phyloP scores from a whole-genome alignment of 2,797 vertebrate genomes.

The Bradypodion pumilum region DNA sequence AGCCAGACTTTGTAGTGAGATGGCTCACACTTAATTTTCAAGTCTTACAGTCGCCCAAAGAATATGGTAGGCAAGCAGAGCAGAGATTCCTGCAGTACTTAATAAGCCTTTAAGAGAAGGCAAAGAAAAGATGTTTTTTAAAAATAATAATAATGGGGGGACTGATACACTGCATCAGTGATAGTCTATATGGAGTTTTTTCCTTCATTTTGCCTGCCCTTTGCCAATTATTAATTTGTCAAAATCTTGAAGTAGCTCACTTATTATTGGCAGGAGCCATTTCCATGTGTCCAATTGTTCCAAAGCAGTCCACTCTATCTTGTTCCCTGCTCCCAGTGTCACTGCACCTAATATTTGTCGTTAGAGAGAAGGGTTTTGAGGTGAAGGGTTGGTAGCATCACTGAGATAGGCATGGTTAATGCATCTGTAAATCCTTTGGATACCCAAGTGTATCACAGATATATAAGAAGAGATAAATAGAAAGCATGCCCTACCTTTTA shows the following conservation, averaged over 20 bases:
- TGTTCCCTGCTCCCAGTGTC: too few species aligned
- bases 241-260: too few species aligned
- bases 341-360: too few species aligned
- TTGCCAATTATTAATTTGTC: too few species aligned
- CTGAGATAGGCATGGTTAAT: background rate
- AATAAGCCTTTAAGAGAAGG: background rate
- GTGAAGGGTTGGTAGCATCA: background rate
- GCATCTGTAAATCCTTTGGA: background rate
- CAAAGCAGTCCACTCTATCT: too few species aligned
- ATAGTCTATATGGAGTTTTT: too few species aligned
- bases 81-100: background rate
- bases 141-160: too few species aligned
- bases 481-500: slow-evolving; percentile 61
- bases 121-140: too few species aligned
- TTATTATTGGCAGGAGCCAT: too few species aligned
- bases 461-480: background rate
- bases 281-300: too few species aligned
- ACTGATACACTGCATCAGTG: slow-evolving; percentile 21
- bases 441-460: background rate
- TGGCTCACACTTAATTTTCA: background rate
- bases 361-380: background rate
- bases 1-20: background rate
- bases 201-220: too few species aligned
- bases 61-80: background rate
- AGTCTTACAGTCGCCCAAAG: background rate